Evolutionary conservation across 2,888 invertebrate genomes (phyloP).

Genomic region (Melanophora roralis): DNA sequence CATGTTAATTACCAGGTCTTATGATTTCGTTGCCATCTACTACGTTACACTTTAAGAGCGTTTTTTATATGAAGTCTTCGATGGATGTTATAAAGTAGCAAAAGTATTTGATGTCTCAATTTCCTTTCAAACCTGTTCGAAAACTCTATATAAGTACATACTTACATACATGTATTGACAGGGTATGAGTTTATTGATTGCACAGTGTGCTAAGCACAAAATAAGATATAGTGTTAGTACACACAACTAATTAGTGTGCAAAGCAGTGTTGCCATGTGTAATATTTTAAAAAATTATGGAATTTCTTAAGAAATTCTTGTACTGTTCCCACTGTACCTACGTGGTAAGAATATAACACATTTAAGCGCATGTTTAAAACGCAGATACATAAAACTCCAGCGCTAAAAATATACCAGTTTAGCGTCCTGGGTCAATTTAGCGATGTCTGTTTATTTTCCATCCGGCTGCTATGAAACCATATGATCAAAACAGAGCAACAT

Average conservation of each 20-base stretch:
- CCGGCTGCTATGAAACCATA: too few relatives aligned
- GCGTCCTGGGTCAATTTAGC: too few relatives aligned
- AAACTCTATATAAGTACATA: constrained; percentile 28
- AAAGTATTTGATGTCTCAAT: constrained; percentile 64
- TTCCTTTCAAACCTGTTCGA: constrained; percentile 65
- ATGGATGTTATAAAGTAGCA: constrained; percentile 51
- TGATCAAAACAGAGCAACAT: too few relatives aligned
- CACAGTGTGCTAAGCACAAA: background rate
- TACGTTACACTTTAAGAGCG: constrained; percentile 57
- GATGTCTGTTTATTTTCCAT: too few relatives aligned
- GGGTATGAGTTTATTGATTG: background rate
- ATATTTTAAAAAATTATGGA: too few relatives aligned
- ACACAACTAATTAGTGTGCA: background rate
- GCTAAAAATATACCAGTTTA: too few relatives aligned
- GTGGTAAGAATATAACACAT: too few relatives aligned
- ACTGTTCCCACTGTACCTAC: too few relatives aligned
- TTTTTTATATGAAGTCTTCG: constrained; percentile 36
- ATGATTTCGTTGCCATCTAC: constrained; percentile 61
- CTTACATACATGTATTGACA: too few relatives aligned
- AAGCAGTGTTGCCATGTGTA: background rate
- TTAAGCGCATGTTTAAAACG: too few relatives aligned
- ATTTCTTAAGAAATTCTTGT: too few relatives aligned
- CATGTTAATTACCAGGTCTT: constrained; percentile 60
- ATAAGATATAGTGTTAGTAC: background rate
- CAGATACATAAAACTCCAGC: too few relatives aligned